Conservation (phyloP, 1,140 invertebrate genomes). For the Thaumetopoea pityocampa region DNA sequence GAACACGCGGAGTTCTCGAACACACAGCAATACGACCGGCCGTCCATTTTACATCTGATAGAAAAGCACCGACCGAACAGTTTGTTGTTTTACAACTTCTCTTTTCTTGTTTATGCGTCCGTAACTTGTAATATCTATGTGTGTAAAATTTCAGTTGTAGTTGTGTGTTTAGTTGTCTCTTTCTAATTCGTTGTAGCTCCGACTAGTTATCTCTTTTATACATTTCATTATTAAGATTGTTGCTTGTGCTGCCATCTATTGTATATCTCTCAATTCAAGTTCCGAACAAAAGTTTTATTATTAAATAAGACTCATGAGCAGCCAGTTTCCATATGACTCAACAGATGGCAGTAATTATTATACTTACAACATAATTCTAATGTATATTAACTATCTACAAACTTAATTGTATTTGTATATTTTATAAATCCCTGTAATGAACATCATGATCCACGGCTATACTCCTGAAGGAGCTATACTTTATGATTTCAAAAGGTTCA, state of each 20-base stretch:
- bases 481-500: no score
- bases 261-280: not conserved
- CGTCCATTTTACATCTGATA: slow-evolving; percentile 76
- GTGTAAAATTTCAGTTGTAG: slow-evolving; percentile 22
- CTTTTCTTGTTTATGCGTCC: slow-evolving; percentile 70
- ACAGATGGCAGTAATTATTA: not conserved
- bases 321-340: not conserved
- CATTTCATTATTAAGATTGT: slow-evolving; percentile 39
- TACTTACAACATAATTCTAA: no score
- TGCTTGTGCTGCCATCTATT: slow-evolving; percentile 36
- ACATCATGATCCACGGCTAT: no score
- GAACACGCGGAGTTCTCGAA: slow-evolving; percentile 63
- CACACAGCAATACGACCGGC: slow-evolving; percentile 65
- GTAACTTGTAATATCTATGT: slow-evolving; percentile 46
- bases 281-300: not conserved
- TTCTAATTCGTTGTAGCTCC: slow-evolving; percentile 17
- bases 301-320: slow-evolving; percentile 3
- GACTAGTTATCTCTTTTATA: slow-evolving; percentile 32
- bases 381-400: no score
- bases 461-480: no score
- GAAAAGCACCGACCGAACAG: slow-evolving; percentile 58
- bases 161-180: slow-evolving; percentile 33
- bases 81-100: slow-evolving; percentile 76
- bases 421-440: no score
- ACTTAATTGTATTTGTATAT: no score